Evolutionary conservation across 2,797 vertebrate species (phyloP), one percentile per base, ranked within the genome.

Genomic region (Cossypha heuglini): DNA sequence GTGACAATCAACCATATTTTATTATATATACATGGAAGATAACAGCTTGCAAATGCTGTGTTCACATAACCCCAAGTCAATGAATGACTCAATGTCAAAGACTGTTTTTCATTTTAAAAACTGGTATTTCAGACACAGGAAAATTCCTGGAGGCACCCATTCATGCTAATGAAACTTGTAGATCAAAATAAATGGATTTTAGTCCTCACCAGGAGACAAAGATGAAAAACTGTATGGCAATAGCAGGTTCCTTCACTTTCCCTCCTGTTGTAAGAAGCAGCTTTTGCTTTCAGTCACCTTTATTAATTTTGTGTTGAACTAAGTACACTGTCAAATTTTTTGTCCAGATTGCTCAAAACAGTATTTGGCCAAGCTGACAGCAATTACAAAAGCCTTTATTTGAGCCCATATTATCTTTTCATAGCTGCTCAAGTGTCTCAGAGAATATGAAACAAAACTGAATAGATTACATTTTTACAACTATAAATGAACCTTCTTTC

Each of bases 351-450:
- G 38, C 67, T 89, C 68, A 87, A 93, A 91, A 92, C 38, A 51
- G n/a, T 89, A 82, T 83, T 93, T 46, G 84, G 43, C 63, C 86
- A 94, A 94, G 79, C 10, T 97, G 94, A 86, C 91, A 95, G 93
- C 79, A 90, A 80, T 64, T 86, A 93, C 61, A 93, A 93, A 96
- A 91, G 64, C 68, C 72, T 79, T 85, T 93, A 26, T 76, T 92
- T 76, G 42, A 93, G 42, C 22, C 64, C 64, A 95, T 96, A 92
- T 96, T 74, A 55, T 96, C 68, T 92, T 91, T 96, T 93, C 81
- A 83, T 78, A 64, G 37, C 84, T 91, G 51, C 48, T 89, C 61
- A 91, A 91, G 51, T 89, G 78, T 78, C 69, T 94, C 55, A 80
- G 82, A 77, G 58, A 83, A 89, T 82, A 91, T 38, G 42, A 94